Conservation (phyloP, 1,140 invertebrate species). For the Aphelenchoides besseyi region DNA sequence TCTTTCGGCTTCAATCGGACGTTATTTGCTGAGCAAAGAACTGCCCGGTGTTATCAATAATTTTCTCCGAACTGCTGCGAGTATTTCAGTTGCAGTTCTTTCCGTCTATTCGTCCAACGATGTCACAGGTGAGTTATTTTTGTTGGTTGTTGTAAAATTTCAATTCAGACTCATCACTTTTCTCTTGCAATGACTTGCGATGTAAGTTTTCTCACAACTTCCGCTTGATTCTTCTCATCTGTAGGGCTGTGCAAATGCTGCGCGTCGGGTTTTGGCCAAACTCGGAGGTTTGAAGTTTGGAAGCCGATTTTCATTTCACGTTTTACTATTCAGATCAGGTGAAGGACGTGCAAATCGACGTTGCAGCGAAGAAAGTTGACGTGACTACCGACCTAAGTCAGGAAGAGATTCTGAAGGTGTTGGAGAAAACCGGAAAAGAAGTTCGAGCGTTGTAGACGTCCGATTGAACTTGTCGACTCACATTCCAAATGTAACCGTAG, state of each 20-base stretch:
- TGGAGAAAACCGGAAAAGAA: slow-evolving; percentile 46
- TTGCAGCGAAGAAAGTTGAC: slow-evolving; percentile 27
- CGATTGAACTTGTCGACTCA: slow-evolving; percentile 12
- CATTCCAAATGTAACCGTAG: slow-evolving; percentile 32
- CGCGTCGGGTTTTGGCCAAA: slow-evolving; percentile 38
- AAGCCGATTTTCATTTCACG: neutral
- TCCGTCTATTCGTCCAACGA: neutral
- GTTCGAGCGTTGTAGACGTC: too few species aligned
- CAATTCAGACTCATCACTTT: slow-evolving; percentile 23
- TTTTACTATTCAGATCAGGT: slow-evolving; percentile 43
- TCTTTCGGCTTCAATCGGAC: too few species aligned
- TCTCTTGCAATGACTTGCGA: slow-evolving; percentile 26
- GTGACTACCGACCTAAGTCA: slow-evolving; percentile 35
- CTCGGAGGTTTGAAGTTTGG: slow-evolving; percentile 37
- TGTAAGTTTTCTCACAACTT: neutral
- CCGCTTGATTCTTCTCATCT: neutral
- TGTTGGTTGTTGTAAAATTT: neutral
- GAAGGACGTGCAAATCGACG: slow-evolving; percentile 37
- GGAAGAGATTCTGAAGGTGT: slow-evolving; percentile 35
- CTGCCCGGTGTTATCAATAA: too few species aligned
- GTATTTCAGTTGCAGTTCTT: too few species aligned
- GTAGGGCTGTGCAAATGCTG: slow-evolving; percentile 49
- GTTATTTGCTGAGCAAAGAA: too few species aligned
- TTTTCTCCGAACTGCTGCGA: too few species aligned
- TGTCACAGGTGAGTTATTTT: neutral